Base-by-base conservation (phyloP, 1,140 invertebrate species). In the Drosophila watanabei region DNA sequence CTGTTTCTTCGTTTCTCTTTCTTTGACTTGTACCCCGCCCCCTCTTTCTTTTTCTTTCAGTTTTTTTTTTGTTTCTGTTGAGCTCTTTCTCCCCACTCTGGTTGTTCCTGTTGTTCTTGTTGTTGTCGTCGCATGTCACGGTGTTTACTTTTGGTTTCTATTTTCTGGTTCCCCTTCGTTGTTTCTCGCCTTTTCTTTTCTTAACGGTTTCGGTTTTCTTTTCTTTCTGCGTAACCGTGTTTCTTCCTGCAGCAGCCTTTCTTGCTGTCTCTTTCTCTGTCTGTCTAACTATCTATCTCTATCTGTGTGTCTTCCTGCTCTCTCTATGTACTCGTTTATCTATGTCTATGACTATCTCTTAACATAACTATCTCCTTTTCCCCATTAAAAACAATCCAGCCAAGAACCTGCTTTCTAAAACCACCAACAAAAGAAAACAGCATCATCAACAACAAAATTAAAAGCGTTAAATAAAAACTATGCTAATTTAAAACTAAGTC, bases 71-170 rank as follows among this genome's bases (percentile, higher is more conserved):
- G 49, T 76, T 49, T 2, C 14, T 49, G 24, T 54, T 24, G 24
- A 24, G 61, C 37, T 61, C 54, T 14, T 62, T 66, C 24, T 70
- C 71, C 52, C 52, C 52, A 24, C 20, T 56, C 33, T 56, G 33
- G 51, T 73, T 75, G 24, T 70, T 65, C 39, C 61, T 75, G 16
- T 62, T 69, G 46, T 75, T 61, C 18, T 75, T 62, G 76, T 65
- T 62, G 75, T 76, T 88, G 84, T 88, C 65, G 49, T 89, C 85
- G 84, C 84, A 88, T 88, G 84, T 89, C 82, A 89, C 51, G 75
- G 49, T 82, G 73, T 85, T 88, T 88, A 89, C 85, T 75, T 88
- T 77, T 70, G 56, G 65, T 83, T 89, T 78, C 71, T 81, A 85
- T 73, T 72, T 70, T 82, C 51, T 52, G 56, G 56, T 72, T 65